phyloP scores from a whole-genome alignment of 2,113 vertebrate species.

The Notiomystis cincta region DNA sequence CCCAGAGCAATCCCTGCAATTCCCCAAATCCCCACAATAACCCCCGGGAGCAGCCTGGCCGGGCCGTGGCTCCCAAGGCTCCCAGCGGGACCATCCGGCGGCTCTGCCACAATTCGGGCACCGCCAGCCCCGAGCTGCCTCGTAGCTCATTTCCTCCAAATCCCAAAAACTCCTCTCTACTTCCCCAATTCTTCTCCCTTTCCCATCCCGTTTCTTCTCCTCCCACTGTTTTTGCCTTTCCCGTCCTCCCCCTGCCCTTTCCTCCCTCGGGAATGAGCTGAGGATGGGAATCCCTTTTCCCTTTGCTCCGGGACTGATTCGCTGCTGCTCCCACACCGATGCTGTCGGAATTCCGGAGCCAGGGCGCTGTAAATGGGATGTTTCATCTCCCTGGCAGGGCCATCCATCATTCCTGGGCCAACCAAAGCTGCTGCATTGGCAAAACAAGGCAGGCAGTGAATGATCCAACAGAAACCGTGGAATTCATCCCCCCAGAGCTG shows the following conservation, averaged over 20 bases:
- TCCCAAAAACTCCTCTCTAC: neutral
- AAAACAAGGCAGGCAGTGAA: neutral
- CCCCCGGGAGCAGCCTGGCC: too few species aligned
- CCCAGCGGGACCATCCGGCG: neutral
- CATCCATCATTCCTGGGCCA: neutral
- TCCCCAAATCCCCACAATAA: neutral
- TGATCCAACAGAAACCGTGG: neutral
- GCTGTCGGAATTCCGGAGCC: neutral
- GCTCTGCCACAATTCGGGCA: neutral
- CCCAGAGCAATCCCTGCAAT: neutral
- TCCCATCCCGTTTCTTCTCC: neutral
- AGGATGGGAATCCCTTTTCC: neutral
- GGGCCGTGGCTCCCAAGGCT: neutral
- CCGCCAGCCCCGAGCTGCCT: neutral
- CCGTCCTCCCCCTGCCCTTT: neutral
- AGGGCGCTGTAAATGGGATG: neutral
- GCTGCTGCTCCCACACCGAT: rapidly evolving
- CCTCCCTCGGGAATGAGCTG: neutral
- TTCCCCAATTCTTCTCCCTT: neutral
- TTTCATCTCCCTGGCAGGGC: neutral
- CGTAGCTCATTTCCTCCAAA: neutral
- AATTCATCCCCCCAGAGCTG: neutral
- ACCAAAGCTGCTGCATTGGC: neutral
- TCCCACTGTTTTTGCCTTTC: neutral
- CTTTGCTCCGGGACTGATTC: neutral